Conservation (phyloP, 1,140 invertebrate species). For the Formica selysi region DNA sequence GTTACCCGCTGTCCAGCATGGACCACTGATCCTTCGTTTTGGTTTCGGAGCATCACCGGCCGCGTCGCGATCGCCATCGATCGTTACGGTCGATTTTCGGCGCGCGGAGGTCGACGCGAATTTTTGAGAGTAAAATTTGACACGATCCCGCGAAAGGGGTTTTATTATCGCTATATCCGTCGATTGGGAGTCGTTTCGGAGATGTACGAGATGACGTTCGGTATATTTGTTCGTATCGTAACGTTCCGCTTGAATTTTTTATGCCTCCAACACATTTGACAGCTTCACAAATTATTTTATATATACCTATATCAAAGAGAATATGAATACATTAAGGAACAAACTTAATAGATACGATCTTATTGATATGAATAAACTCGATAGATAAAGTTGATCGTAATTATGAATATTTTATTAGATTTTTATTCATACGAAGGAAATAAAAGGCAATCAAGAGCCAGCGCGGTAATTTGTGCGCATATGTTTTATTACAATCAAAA, state of each 20-base stretch:
- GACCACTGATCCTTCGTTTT: conserved; percentile 72
- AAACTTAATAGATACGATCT: neutral
- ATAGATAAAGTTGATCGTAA: no score
- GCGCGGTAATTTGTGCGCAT: no score
- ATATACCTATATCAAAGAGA: neutral
- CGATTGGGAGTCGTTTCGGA: conserved; percentile 43
- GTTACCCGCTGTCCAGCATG: conserved; percentile 47
- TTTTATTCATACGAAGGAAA: neutral
- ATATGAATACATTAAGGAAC: neutral
- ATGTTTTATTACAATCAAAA: no score
- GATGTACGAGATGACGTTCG: neutral
- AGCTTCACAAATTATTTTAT: neutral
- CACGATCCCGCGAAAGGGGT: neutral
- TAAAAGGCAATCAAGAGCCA: no score
- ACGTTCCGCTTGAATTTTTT: conserved; percentile 25
- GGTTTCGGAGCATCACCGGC: conserved; percentile 9
- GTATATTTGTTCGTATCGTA: neutral
- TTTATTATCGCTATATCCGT: conserved; percentile 33
- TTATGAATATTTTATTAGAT: neutral
- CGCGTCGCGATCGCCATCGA: conserved; percentile 22
- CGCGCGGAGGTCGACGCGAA: neutral
- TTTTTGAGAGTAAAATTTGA: conserved; percentile 24
- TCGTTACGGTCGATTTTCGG: conserved; percentile 38
- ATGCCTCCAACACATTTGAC: neutral
- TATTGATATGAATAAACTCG: neutral